Base-by-base conservation (phyloP, 2,888 invertebrate genomes). In the Petrophora chlorosata region DNA sequence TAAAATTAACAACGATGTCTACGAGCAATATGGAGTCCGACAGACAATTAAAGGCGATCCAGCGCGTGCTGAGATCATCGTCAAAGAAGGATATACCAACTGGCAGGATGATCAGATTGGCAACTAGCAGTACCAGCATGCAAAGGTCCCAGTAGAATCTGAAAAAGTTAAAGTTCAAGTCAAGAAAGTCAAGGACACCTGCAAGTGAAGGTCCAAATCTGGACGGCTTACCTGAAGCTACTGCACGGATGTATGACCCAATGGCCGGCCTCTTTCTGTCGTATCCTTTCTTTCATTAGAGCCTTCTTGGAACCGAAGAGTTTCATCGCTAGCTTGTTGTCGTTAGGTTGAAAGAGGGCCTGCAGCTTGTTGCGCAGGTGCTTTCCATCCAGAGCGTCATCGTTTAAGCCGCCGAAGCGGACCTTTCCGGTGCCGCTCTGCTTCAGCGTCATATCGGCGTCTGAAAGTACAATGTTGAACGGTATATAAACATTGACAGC, bases 81-180 rank as follows among this genome's bases (percentile, higher is more conserved):
- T 98, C 98, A 94, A 99, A 99, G 94, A 99, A 99, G 88, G 98
- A 98, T 92, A 99, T 99, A 91, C 98, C 98, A 82, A 99, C 98
- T 79, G 99, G 99, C 90, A 99, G 94, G 91, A 99, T 98, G 92
- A 99, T 98, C 84, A 99, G 94, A 92, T 99, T 99, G 76, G 99
- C 98, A 85, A 99, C 98, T 81, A 99, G 93, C 76, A 99, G 93
- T 80, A 99, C 94, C 90, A 99, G 93, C 99, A 99, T 99, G 91
- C 99, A 98, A 82, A 99, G 94, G 92, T 99, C 99, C 99, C 99
- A 99, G 93, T 99, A 99, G 93, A 99, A 99, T 92, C 99, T 99
- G 93, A 92, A 65, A 94, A n/a, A n/a, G n/a, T n/a, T n/a, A n/a
- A n/a, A n/a, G n/a, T n/a, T n/a, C n/a, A n/a, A n/a, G n/a, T n/a